Evolutionary conservation across 1,140 invertebrate species (phyloP).

Genomic region (Myzus persicae): DNA sequence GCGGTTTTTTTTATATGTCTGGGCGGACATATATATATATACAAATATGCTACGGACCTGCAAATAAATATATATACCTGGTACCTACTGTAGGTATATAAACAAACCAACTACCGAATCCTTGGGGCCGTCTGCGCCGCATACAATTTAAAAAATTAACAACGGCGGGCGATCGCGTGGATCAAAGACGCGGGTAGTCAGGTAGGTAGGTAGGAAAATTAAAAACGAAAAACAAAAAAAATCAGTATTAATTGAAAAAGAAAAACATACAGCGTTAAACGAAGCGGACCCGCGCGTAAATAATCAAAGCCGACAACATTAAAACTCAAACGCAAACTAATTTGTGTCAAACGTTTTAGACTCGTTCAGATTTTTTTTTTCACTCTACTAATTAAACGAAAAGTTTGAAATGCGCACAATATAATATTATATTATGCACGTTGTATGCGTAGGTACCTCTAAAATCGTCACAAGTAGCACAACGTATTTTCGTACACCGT

Average conservation of each 20-base stretch:
- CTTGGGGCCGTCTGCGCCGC: background rate
- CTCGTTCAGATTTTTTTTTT: background rate
- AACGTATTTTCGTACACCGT: background rate
- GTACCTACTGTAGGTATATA: background rate
- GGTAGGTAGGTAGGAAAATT: background rate
- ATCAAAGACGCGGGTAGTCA: background rate
- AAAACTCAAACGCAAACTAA: background rate
- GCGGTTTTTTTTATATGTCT: background rate
- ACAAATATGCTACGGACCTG: no score
- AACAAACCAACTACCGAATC: background rate
- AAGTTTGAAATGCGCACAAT: background rate
- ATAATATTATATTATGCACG: background rate
- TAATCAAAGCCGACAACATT: background rate
- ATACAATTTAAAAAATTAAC: background rate
- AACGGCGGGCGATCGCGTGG: background rate
- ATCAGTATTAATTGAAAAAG: slow-evolving; percentile 12
- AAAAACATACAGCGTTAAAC: background rate
- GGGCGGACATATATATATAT: background rate
- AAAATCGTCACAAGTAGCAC: background rate
- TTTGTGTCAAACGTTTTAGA: background rate
- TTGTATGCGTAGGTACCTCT: background rate
- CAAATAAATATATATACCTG: background rate
- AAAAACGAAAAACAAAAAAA: background rate
- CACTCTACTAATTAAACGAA: background rate
- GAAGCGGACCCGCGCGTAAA: background rate